Conservation (phyloP, 2,113 vertebrate genomes). For the Tor tambroides region DNA sequence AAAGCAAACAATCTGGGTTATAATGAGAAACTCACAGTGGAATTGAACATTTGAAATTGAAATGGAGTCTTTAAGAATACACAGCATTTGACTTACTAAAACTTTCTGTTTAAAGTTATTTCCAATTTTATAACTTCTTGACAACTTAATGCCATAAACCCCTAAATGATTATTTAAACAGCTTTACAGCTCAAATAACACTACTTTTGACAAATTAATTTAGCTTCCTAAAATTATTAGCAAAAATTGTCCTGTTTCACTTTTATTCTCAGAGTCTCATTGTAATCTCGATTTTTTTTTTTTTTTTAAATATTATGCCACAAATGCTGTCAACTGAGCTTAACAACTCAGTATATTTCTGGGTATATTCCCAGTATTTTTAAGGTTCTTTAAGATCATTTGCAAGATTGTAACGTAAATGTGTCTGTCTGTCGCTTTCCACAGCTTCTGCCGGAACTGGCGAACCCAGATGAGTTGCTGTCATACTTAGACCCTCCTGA, state of each 20-base stretch:
- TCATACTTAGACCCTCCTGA: constrained; percentile 98
- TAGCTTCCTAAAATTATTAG: neutral
- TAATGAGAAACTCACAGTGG: too few relatives aligned
- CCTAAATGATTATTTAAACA: neutral
- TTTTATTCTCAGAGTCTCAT: neutral
- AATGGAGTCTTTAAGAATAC: too few relatives aligned
- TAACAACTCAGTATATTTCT: neutral
- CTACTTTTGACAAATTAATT: neutral
- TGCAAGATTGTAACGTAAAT: neutral
- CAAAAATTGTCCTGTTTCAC: neutral
- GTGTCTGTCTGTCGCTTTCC: constrained; percentile 62
- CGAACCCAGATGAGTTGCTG: constrained; percentile 96
- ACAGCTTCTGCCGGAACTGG: constrained; percentile 97
- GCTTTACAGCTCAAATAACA: neutral
- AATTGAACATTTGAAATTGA: too few relatives aligned
- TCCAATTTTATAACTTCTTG: neutral
- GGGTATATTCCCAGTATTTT: too few relatives aligned
- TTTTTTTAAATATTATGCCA: neutral
- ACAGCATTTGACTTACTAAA: too few relatives aligned
- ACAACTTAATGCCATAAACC: neutral
- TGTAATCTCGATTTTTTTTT: neutral
- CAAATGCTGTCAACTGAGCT: neutral
- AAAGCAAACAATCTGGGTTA: too few relatives aligned
- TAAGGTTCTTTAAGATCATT: neutral
- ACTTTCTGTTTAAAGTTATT: neutral